Conservation (phyloP, 2,888 invertebrate genomes). For the Scaptomyza polygonia region DNA sequence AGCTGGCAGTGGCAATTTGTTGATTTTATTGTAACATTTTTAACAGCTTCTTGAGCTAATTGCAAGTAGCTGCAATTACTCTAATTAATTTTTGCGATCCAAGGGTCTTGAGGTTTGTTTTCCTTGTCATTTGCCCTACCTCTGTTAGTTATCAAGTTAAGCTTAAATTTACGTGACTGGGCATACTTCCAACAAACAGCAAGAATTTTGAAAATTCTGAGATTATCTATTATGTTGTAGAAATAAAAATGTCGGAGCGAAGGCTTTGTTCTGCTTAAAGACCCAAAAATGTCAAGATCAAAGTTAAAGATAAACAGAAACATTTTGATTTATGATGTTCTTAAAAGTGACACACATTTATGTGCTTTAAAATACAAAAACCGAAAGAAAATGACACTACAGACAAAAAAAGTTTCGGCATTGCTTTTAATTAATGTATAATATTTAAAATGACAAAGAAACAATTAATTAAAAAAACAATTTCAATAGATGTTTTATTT, state of each 20-base stretch:
- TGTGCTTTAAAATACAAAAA: conserved; percentile 17
- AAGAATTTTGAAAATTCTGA: conserved; percentile 7
- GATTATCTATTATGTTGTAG: conserved; percentile 20
- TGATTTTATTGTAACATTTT: conserved; percentile 55
- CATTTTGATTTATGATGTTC: conserved; percentile 52
- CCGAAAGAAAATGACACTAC: too few species aligned
- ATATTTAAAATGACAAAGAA: too few species aligned
- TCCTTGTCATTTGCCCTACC: conserved; percentile 10
- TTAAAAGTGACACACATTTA: conserved; percentile 20
- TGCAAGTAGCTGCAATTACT: conserved; percentile 57
- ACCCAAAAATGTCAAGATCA: conserved; percentile 65
- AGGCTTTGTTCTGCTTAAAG: conserved; percentile 21
- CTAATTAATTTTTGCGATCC: conserved; percentile 30
- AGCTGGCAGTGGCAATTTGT: conserved; percentile 61
- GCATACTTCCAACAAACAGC: conserved; percentile 5
- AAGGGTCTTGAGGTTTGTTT: conserved; percentile 25
- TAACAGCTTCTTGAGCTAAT: conserved; percentile 44
- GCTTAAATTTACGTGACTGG: conserved; percentile 5
- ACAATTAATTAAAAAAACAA: too few species aligned
- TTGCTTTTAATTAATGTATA: too few species aligned
- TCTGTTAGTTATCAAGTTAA: conserved; percentile 1
- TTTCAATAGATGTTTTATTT: too few species aligned
- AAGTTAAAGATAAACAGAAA: conserved; percentile 40
- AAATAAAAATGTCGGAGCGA: conserved; percentile 37
- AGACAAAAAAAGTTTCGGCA: too few species aligned